Conservation (phyloP, 2,797 vertebrate species). For the Paramormyrops hopkinsi region DNA sequence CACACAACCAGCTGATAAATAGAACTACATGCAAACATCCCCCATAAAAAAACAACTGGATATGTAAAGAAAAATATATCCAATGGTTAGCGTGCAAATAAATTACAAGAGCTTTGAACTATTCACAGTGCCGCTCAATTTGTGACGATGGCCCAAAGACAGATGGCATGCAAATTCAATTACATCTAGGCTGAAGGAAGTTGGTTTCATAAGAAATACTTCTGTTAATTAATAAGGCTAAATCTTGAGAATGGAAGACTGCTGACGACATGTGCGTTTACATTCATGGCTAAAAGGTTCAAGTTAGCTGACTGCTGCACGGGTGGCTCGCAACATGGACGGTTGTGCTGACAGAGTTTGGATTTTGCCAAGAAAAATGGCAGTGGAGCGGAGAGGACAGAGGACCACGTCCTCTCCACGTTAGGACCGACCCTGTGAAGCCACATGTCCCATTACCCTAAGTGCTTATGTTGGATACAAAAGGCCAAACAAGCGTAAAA, state of each 20-base stretch:
- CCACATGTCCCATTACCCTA: background rate
- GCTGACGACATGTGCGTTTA: background rate
- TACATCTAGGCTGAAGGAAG: background rate
- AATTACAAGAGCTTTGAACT: background rate
- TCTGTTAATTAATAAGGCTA: background rate
- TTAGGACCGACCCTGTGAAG: background rate
- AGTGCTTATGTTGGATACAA: background rate
- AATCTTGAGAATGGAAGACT: slow-evolving; percentile 7
- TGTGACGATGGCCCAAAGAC: background rate
- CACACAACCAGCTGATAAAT: background rate
- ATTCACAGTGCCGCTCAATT: background rate
- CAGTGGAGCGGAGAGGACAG: background rate
- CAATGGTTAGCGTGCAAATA: background rate
- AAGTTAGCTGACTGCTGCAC: background rate
- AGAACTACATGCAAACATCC: background rate
- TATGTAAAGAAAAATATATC: background rate
- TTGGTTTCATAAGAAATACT: background rate
- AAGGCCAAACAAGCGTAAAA: background rate
- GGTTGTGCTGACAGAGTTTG: background rate
- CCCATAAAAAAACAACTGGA: background rate
- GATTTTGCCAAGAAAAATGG: background rate
- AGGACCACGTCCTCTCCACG: background rate
- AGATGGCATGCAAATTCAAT: background rate
- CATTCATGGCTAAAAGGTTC: slow-evolving; percentile 6
- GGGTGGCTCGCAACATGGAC: background rate